These are phyloP conservation scores for Drosophila mayri DNA, from an alignment of 1,140 invertebrate genomes.

Conservation along the genomic window DNA sequence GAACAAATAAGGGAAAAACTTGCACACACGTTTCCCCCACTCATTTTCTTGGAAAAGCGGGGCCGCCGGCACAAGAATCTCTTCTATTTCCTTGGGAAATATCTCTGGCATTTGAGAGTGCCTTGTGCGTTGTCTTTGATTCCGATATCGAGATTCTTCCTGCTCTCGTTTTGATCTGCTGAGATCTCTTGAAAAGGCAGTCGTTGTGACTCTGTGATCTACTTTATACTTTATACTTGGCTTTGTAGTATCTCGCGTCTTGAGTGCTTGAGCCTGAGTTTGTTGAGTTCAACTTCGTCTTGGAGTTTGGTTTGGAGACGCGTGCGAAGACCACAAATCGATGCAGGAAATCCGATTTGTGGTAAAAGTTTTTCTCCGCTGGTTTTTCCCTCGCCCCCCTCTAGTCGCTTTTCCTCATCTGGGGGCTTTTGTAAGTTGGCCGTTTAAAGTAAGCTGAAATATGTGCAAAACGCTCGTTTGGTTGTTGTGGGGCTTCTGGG, in stretches of 20 bases:
- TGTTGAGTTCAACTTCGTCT: not conserved
- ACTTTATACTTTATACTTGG: conserved; percentile 56
- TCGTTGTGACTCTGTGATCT: conserved; percentile 50
- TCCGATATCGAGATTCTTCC: conserved; percentile 54
- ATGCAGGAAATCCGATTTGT: conserved; percentile 78
- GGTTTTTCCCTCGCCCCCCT: not conserved
- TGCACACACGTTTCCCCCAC: conserved; percentile 57
- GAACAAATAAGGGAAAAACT: conserved; percentile 78
- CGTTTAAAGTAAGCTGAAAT: conserved; percentile 48
- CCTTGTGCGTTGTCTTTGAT: conserved; percentile 38
- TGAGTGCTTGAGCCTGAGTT: not conserved
- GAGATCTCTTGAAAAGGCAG: conserved; percentile 29
- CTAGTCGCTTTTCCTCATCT: conserved; percentile 13
- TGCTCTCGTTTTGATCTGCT: conserved; percentile 49
- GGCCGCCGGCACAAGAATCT: conserved; percentile 61
- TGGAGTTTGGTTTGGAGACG: conserved; percentile 16
- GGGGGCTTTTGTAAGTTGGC: conserved; percentile 29
- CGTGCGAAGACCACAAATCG: conserved; percentile 62
- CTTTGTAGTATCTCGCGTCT: not conserved
- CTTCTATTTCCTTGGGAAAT: conserved; percentile 79
- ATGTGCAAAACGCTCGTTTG: conserved; percentile 30
- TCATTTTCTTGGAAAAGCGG: conserved; percentile 61
- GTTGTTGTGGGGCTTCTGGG: conserved; percentile 41
- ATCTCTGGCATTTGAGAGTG: conserved; percentile 68
- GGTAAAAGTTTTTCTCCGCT: conserved; percentile 66